Evolutionary conservation across 2,888 invertebrate genomes (phyloP).

Genomic region (Stenichneumon culpator): DNA sequence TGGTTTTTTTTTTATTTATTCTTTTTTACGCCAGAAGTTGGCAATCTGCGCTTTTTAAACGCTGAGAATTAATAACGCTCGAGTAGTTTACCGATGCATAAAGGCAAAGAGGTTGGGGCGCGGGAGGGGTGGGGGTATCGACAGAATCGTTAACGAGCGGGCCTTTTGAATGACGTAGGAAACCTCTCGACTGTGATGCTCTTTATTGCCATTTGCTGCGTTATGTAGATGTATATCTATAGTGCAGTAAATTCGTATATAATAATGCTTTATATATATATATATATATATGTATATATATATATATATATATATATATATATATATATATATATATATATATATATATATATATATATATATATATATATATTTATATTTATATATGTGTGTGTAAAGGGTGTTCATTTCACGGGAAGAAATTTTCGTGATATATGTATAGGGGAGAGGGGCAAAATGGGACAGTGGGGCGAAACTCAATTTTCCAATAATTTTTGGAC

Average conservation of each 20-base stretch:
- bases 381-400: no score
- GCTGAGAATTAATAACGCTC: slow-evolving; percentile 6
- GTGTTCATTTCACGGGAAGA: no score
- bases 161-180: slow-evolving; percentile 27
- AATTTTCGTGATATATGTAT: no score
- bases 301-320: not conserved
- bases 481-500: no score
- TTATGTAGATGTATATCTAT: slow-evolving; percentile 13
- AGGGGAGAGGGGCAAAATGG: no score
- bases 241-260: not conserved
- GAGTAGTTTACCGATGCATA: slow-evolving; percentile 10
- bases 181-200: not conserved
- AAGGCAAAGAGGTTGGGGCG: slow-evolving; percentile 8
- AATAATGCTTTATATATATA: not conserved
- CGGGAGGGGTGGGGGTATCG: slow-evolving; percentile 39
- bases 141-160: slow-evolving; percentile 51
- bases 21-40: not conserved
- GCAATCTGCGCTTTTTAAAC: not conserved
- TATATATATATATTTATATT: not conserved
- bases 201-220: slow-evolving; percentile 34
- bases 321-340: not conserved
- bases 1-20: no score
- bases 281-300: not conserved
- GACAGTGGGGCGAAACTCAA: no score
- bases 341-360: not conserved